Evolutionary conservation across 1,140 invertebrate genomes (phyloP).

Genomic region (Aphidius ervi): DNA sequence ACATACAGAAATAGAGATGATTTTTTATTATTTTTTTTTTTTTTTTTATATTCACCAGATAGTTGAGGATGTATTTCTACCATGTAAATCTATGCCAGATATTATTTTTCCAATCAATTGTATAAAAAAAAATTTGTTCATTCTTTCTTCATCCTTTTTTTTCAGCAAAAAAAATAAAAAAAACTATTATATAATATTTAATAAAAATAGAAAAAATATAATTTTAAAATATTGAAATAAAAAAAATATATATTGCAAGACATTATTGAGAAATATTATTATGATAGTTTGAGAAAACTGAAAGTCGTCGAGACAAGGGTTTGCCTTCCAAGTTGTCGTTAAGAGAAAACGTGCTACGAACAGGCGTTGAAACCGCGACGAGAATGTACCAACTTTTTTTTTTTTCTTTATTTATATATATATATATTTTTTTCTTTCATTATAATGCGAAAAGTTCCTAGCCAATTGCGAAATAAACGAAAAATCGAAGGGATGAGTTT

Average conservation of each 20-base stretch:
- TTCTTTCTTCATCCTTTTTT: too few relatives aligned
- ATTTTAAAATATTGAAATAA: background rate
- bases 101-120: too few relatives aligned
- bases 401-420: too few relatives aligned
- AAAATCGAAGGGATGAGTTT: constrained; percentile 10
- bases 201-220: too few relatives aligned
- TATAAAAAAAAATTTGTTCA: too few relatives aligned
- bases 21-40: too few relatives aligned
- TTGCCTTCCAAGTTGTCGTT: constrained; percentile 13
- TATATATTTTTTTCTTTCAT: background rate
- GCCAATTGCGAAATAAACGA: constrained; percentile 21
- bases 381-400: constrained; percentile 18
- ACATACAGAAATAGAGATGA: too few relatives aligned
- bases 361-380: constrained; percentile 18
- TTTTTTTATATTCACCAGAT: too few relatives aligned
- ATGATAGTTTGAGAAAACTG: constrained; percentile 16
- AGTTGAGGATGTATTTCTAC: too few relatives aligned
- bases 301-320: constrained; percentile 15
- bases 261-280: constrained; percentile 9
- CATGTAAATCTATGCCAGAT: too few relatives aligned
- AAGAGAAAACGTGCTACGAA: constrained; percentile 11
- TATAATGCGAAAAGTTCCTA: constrained; percentile 22
- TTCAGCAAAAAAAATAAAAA: too few relatives aligned
- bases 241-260: constrained; percentile 4
- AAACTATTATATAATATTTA: too few relatives aligned